Evolutionary conservation across 2,888 invertebrate genomes (phyloP).

Genomic region (Heteropelma amictum): DNA sequence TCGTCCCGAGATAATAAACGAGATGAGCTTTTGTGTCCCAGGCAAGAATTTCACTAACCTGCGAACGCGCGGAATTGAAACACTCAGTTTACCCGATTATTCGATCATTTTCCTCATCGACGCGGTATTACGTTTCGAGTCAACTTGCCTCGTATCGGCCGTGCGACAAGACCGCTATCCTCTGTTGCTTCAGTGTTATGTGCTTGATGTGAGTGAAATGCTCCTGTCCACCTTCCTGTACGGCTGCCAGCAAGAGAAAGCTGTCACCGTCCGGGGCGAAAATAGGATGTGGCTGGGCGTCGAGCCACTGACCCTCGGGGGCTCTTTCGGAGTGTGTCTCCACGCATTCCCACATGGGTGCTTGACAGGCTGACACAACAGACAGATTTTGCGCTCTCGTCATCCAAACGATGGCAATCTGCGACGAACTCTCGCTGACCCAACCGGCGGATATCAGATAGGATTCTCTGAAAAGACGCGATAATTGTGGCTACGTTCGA

Average conservation of each 20-base stretch:
- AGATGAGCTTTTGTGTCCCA: conserved; percentile 92
- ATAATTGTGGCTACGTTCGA: conserved; percentile 86
- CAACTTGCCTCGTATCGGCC: conserved; percentile 89
- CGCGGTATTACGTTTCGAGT: neutral
- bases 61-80: neutral
- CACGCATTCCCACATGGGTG: conserved; percentile 90
- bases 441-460: conserved; percentile 95
- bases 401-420: conserved; percentile 94
- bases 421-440: conserved; percentile 88
- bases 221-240: conserved; percentile 90
- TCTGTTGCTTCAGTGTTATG: conserved; percentile 88
- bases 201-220: conserved; percentile 94
- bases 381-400: conserved; percentile 95
- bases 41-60: conserved; percentile 84
- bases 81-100: neutral
- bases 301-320: conserved; percentile 91
- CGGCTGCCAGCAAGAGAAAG: conserved; percentile 88
- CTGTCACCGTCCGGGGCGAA: conserved; percentile 92
- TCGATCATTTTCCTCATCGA: neutral
- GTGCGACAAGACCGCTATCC: conserved; percentile 91
- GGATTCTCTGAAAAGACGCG: conserved; percentile 85
- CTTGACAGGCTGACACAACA: conserved; percentile 90
- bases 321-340: conserved; percentile 92
- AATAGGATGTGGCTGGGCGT: conserved; percentile 90
- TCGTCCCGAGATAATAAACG: conserved; percentile 87